Evolutionary conservation across 2,797 vertebrate species (phyloP).

Genomic region (Hemitrygon akajei): DNA sequence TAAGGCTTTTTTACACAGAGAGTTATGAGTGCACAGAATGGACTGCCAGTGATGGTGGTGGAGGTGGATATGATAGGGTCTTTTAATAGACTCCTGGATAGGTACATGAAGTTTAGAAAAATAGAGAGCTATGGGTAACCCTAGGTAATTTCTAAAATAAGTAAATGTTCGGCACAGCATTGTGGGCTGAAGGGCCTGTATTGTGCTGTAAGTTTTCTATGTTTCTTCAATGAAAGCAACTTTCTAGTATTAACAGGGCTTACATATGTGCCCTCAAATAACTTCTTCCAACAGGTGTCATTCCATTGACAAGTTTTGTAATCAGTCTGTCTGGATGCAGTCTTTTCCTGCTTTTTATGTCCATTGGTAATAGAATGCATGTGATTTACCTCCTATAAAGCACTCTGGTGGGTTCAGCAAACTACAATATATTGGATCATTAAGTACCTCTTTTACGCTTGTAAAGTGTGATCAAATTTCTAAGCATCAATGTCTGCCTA

Average conservation of each 20-base stretch:
- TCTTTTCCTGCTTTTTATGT: not conserved
- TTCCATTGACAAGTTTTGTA: not conserved
- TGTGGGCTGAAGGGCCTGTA: no score
- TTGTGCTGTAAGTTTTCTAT: no score
- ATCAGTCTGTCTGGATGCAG: not conserved
- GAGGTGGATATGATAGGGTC: no score
- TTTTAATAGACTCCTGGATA: no score
- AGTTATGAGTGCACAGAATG: no score
- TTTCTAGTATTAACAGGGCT: not conserved
- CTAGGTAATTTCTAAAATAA: no score
- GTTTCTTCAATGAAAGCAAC: not conserved
- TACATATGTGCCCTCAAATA: no score
- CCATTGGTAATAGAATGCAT: not conserved
- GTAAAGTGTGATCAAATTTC: constrained; percentile 22
- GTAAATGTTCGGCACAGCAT: no score
- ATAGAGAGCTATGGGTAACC: no score
- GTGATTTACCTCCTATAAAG: not conserved
- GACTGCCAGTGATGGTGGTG: no score
- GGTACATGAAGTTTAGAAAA: no score
- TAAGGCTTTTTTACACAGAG: no score
- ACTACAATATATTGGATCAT: not conserved
- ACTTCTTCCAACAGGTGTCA: not conserved
- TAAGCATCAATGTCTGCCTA: constrained; percentile 5
- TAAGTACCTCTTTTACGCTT: not conserved
- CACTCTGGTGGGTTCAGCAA: not conserved